These are phyloP conservation scores for Nemotelus pantherinus DNA, from an alignment of 2,888 invertebrate genomes.

Conservation along the genomic window DNA sequence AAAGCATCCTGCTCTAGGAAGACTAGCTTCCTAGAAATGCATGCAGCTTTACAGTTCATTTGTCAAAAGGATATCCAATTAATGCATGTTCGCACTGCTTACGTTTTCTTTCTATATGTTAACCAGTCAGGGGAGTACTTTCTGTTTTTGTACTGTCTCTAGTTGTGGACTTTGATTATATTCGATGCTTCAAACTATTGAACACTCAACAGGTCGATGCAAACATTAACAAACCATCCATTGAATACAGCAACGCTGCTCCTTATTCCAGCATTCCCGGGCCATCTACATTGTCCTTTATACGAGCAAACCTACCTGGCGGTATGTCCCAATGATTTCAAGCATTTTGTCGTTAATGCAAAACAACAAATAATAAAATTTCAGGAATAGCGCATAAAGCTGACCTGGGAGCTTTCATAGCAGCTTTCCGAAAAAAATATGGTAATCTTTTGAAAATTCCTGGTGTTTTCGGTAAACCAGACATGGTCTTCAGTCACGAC, in stretches of 20 bases:
- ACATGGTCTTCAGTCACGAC: slow-evolving; percentile 65
- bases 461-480: slow-evolving; percentile 55
- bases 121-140: no score
- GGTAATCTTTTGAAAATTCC: slow-evolving; percentile 61
- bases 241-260: slow-evolving; percentile 53
- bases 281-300: slow-evolving; percentile 53
- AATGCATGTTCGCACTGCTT: no score
- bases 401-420: slow-evolving; percentile 45
- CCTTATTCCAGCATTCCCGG: slow-evolving; percentile 57
- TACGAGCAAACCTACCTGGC: slow-evolving; percentile 49
- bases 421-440: slow-evolving; percentile 48
- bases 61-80: no score
- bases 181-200: no score
- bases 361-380: not conserved
- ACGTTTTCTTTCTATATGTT: no score
- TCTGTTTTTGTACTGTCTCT: no score
- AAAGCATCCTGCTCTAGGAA: no score
- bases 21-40: no score
- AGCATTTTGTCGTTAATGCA: not conserved
- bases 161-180: no score
- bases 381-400: slow-evolving; percentile 53
- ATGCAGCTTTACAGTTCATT: no score
- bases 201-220: no score
- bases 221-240: not conserved
- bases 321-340: not conserved